Percentiles rank a stretch among this genome's conserved stretches.
Conservation (phyloP, 30 jellyfish, hydroid and myxozoan genomes). For the Aurelia sp. region DNA sequence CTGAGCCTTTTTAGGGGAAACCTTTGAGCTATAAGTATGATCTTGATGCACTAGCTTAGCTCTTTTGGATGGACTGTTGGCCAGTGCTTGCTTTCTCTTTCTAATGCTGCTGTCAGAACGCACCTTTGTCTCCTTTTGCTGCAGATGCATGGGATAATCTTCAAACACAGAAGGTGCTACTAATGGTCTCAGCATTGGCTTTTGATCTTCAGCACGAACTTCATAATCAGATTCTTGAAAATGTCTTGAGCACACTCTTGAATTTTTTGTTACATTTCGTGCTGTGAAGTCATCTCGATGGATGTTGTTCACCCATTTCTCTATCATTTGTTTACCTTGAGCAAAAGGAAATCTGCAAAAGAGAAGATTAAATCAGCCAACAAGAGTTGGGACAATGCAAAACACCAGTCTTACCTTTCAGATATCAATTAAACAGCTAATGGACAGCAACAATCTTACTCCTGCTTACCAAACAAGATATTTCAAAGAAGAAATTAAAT, state of each 20-base stretch:
- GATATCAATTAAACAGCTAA: no score
- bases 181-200: background rate
- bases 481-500: background rate
- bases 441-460: background rate
- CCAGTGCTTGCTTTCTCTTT: constrained; percentile 6
- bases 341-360: constrained; percentile 7
- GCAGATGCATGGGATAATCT: constrained; percentile 18
- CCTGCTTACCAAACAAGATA: constrained; percentile 5
- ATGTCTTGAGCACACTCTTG: constrained; percentile 19
- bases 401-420: no score
- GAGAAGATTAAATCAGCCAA: background rate
- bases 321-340: constrained; percentile 2
- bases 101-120: constrained; percentile 12
- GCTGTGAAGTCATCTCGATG: constrained; percentile 11
- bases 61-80: constrained; percentile 15
- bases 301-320: constrained; percentile 9
- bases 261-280: background rate
- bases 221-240: background rate
- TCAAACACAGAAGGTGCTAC: background rate
- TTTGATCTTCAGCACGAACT: background rate
- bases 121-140: background rate
- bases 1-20: constrained; percentile 12
- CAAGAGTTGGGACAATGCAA: background rate
- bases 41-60: constrained; percentile 4
- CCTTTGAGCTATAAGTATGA: constrained; percentile 3